Percentiles rank a stretch among this genome's conserved stretches.
Conservation (phyloP, 2,797 vertebrate genomes). For the Hapalemur alaotrensis region DNA sequence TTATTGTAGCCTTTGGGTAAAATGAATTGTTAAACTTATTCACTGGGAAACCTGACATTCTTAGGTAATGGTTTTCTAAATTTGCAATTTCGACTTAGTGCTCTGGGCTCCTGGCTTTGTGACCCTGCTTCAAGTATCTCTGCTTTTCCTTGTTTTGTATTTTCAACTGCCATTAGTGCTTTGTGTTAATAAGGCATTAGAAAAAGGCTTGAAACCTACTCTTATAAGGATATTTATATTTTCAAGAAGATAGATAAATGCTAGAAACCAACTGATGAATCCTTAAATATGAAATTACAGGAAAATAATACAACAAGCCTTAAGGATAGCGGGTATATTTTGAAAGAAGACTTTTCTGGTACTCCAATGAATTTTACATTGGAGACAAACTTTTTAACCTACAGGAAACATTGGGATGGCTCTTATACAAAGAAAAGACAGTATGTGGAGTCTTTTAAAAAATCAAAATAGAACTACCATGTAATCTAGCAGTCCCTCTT, state of each 20-base stretch:
- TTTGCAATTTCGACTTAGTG: background rate
- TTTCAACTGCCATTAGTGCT: background rate
- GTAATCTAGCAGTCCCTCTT: background rate
- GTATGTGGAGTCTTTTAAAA: background rate
- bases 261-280: background rate
- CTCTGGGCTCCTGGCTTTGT: background rate
- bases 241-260: background rate
- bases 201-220: background rate
- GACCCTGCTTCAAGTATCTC: background rate
- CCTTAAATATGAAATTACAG: background rate
- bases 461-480: background rate
- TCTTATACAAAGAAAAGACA: background rate
- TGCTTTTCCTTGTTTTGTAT: conserved; percentile 15
- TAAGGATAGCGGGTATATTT: background rate
- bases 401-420: background rate
- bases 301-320: background rate
- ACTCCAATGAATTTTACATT: background rate
- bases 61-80: background rate
- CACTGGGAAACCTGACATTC: background rate
- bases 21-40: conserved; percentile 46
- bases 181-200: conserved; percentile 8
- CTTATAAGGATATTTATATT: background rate
- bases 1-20: conserved; percentile 1
- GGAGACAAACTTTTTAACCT: background rate
- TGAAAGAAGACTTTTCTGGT: background rate